These are phyloP conservation scores for Scaptomyza flava DNA, from an alignment of 2,888 invertebrate species.

Conservation along the genomic window DNA sequence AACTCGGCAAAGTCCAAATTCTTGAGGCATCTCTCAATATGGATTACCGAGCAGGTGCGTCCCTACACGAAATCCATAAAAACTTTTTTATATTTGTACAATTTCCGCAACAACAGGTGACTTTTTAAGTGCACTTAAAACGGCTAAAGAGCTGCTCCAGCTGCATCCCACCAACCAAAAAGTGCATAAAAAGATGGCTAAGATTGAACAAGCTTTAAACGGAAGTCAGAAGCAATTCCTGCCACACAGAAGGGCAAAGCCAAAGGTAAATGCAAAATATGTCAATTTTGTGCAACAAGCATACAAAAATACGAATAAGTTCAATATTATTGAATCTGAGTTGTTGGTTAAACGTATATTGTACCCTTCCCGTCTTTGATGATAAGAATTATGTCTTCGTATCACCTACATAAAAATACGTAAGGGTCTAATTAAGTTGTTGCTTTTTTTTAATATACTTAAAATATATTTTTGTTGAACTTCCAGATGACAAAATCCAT, in stretches of 20 bases:
- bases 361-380: too few species aligned
- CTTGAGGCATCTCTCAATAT: slow-evolving; percentile 62
- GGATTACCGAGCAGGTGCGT: slow-evolving; percentile 76
- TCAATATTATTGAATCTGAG: background rate
- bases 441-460: too few species aligned
- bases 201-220: slow-evolving; percentile 56
- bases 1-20: slow-evolving; percentile 61
- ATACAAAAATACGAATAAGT: background rate
- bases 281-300: slow-evolving; percentile 5
- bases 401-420: too few species aligned
- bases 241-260: slow-evolving; percentile 26
- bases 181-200: slow-evolving; percentile 51
- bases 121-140: slow-evolving; percentile 61
- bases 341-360: background rate
- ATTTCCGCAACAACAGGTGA: slow-evolving; percentile 62
- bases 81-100: slow-evolving; percentile 6
- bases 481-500: slow-evolving; percentile 50
- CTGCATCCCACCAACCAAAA: slow-evolving; percentile 64
- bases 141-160: slow-evolving; percentile 64
- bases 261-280: slow-evolving; percentile 34
- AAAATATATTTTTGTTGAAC: background rate
- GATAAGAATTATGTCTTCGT: too few species aligned
- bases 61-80: slow-evolving; percentile 3
- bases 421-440: background rate
- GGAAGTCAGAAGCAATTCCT: slow-evolving; percentile 18